Evolutionary conservation across 2,113 vertebrate species (phyloP), one percentile per base, ranked within the genome.

Genomic region (Grammomys dolichurus): DNA sequence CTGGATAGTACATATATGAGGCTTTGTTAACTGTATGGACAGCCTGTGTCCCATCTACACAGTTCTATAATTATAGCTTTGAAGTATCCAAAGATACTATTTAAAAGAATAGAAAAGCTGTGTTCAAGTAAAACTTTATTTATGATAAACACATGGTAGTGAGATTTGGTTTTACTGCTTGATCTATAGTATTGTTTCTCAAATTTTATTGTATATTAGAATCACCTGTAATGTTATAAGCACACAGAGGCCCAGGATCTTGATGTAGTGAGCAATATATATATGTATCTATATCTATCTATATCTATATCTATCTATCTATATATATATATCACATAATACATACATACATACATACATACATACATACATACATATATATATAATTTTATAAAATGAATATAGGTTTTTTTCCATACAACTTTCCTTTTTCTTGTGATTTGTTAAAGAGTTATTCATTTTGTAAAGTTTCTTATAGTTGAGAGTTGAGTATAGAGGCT

Each of bases 191-290:
- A 60, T 43, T 65, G n/a, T 31, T 65, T 65, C 43, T 65, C 40
- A 85, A 85, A 85, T 40, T 76, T 93, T 33, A 40, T 7, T 80
- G 33, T 75, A 17, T 60, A 67, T 78, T 19, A 86, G 48, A 95
- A 69, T 85, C 77, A 95, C 81, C 69, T 80, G 40, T 26, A 93
- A 48, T 22, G 17, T 40, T 84, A 46, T 91, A 67, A 95, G 43
- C n/a, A 60, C 31, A 67, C 70, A 89, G 65, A 80, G 46, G 54
- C 46, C 70, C 46, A 67, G 28, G 14, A 19, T 58, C 12, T 93
- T 89, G 28, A 75, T 70, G 19, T 31, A 58, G 36, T 82, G 33
- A 56, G 33, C 1, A 70, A 6, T 6, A 31, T 92, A 17, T 92
- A 5, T 85, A 60, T 60, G 22, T 60, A 60, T 22, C 22, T 7